Evolutionary conservation across 2,888 invertebrate genomes (phyloP).

Genomic region (Abrostola tripartita): DNA sequence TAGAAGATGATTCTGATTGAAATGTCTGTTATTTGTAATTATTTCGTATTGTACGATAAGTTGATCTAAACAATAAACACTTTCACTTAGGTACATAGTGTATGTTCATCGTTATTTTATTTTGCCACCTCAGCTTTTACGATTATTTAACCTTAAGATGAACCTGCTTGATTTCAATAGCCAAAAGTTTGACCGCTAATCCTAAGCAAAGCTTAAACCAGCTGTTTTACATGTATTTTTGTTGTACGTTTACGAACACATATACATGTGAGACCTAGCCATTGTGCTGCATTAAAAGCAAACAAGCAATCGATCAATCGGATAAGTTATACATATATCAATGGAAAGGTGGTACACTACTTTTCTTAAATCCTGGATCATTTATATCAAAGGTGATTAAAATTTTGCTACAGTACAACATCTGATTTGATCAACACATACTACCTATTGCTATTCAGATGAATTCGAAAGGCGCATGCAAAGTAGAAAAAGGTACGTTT

Average conservation of each 20-base stretch:
- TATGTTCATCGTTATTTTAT: conserved; percentile 13
- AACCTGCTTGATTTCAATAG: no score
- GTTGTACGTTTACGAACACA: no score
- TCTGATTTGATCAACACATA: neutral
- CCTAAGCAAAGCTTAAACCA: no score
- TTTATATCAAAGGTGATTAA: no score
- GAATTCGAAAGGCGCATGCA: conserved; percentile 2
- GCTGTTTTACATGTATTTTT: no score
- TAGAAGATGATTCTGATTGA: conserved; percentile 83
- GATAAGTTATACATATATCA: no score
- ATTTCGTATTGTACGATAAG: conserved; percentile 34
- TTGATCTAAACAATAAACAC: conserved; percentile 43
- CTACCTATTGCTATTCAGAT: neutral
- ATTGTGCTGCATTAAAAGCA: no score
- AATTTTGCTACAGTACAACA: neutral
- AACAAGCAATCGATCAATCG: no score
- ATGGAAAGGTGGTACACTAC: no score
- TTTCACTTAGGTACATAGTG: conserved; percentile 15
- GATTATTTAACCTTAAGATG: neutral
- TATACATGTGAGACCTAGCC: no score
- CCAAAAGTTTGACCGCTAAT: no score
- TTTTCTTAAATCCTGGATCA: no score
- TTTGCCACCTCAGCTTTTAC: neutral
- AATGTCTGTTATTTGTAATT: conserved; percentile 35
- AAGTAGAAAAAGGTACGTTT: conserved; percentile 1